Evolutionary conservation across 2,797 vertebrate genomes (phyloP), one percentile per base, ranked within the genome.

Genomic region (Poeciliopsis gracilis): DNA sequence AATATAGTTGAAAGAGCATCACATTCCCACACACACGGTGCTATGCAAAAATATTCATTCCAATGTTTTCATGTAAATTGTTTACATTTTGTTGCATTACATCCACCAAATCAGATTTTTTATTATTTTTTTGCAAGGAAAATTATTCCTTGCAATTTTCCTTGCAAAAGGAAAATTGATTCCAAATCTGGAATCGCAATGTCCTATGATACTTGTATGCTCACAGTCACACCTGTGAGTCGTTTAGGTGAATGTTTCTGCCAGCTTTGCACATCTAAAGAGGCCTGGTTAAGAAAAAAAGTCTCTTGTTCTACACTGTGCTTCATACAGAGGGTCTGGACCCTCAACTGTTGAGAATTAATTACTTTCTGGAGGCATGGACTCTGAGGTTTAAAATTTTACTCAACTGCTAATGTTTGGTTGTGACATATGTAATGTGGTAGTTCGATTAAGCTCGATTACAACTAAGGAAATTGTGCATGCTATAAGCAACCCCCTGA

Each of bases 1-100:
- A 33, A 77, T 72, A 46, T 72, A 30, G 28, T 28, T 80, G 63
- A 69, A 53, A 12, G n/a, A 72, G 49, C 0, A 46, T 77, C 47
- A 49, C 45, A 11, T 41, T 67, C 41, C 18, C 36, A 41, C 23
- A 12, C 12, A 16, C 63, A 38, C 1, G 11, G 66, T 69, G 23
- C 23, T 41, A 13, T n/a, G 38, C 38, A 3, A 25, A 69, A 43
- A 13, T 69, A 43, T 69, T 13, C 9, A 41, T 57, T 28, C 11
- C 28, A 15, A 8, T 6, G 13, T 61, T 6, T 61, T 33, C 13
- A 33, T 33, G 9, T 61, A 6, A n/a, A 43, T n/a, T 69, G 20
- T 38, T 69, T 13, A 69, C 38, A 7, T 69, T 43, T 43, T 23
- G 25, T n/a, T 45, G 38, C 1, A 6, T 69, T 43, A 69, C 23